Evolutionary conservation across 2,797 vertebrate genomes (phyloP), one percentile per base, ranked within the genome.

Genomic region (Ammospiza maritima): DNA sequence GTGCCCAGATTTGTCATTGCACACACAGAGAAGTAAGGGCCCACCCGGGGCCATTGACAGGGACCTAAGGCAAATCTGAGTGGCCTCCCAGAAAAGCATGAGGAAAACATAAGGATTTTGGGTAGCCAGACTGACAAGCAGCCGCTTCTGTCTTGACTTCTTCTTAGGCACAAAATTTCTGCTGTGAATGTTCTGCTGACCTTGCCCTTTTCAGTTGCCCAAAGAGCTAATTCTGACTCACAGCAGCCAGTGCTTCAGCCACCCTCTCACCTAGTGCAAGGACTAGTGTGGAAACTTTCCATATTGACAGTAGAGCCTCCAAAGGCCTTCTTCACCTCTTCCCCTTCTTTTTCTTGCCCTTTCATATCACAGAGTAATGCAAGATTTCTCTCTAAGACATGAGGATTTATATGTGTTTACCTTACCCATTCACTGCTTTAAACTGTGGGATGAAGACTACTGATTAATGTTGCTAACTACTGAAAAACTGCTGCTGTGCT

Each of bases 371-470:
- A 70, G 40, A 21, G 22, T 74, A 88, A 74, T 54, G 47, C 29
- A 78, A 60, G 44, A 16, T 56, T 91, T 93, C 54, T 78, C 42
- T 38, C 47, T 27, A 45, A 75, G 73, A 30, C 62, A 15, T 16
- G 34, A 86, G 60, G 62, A 94, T 94, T 96, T 93, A 93, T 61
- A 74, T n/a, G 42, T 93, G 88, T 93, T 93, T 86, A 86, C 58
- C 54, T 81, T 91, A 77, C 58, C 62, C 25, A 0, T 57, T 72
- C 77, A 42, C 36, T 85, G 56, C 44, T 81, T 85, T 60, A 67
- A 80, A 72, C 72, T 51, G 40, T 6, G 7, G 74, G 45, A 50
- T 4, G 10, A 22, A 51, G 82, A 12, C 38, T 74, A 19, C 61
- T 81, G 82, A 86, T 90, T 73, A 88, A 94, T 90, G 95, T n/a